Percentiles rank a stretch among this genome's conserved stretches.
Conservation (phyloP, 2,888 invertebrate species). For the Cacoxenus indagator region DNA sequence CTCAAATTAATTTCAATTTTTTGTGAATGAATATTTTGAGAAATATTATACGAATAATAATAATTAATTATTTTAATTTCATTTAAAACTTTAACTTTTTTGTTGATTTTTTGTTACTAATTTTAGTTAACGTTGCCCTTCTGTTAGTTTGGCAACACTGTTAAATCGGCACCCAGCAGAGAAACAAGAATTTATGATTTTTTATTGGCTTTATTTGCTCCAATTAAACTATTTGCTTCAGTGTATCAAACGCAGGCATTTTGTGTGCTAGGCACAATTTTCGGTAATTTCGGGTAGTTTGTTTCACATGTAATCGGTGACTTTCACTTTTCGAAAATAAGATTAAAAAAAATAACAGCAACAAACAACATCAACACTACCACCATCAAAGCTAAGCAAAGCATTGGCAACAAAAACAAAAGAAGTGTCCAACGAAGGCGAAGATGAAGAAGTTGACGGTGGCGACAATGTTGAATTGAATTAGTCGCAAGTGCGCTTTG, state of each 20-base stretch:
- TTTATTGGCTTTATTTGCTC: neutral
- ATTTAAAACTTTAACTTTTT: neutral
- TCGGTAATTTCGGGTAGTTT: neutral
- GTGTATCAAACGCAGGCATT: neutral
- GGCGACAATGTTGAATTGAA: neutral
- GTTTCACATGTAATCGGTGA: neutral
- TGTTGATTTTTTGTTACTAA: neutral
- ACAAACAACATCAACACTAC: neutral
- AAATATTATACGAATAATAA: too few relatives aligned
- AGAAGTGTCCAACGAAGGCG: slow-evolving; percentile 14
- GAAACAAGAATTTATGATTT: neutral
- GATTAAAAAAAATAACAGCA: neutral
- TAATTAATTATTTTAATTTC: neutral
- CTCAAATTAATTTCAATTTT: too few relatives aligned
- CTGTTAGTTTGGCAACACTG: neutral
- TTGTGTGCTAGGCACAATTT: neutral
- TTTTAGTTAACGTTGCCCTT: neutral
- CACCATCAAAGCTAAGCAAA: neutral
- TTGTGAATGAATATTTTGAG: too few relatives aligned
- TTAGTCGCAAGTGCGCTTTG: too few relatives aligned
- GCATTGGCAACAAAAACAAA: neutral
- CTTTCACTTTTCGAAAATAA: slow-evolving; percentile 15
- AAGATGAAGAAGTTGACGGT: neutral
- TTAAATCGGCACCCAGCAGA: neutral
- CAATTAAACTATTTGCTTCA: neutral